Evolutionary conservation across 2,113 vertebrate species (phyloP).

Genomic region (Mastomys coucha): DNA sequence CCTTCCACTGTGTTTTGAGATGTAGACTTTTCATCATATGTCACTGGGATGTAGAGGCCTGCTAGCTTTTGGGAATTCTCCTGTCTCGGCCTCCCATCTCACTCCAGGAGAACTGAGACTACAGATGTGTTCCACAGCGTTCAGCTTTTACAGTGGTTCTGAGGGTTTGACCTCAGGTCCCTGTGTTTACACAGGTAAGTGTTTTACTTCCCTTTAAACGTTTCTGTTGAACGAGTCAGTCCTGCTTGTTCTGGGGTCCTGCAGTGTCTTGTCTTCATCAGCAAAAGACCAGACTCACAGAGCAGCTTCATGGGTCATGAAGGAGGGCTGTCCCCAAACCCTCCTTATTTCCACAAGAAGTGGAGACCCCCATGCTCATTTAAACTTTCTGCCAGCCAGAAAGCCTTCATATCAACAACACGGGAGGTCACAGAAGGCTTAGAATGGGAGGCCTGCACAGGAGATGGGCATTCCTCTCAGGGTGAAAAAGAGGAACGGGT

Average conservation of each 20-base stretch:
- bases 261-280: not conserved
- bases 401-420: not conserved
- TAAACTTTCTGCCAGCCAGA: not conserved
- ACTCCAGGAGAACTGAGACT: not conserved
- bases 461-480: not conserved
- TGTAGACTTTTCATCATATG: no score
- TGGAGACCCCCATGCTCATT: not conserved
- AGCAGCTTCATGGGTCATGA: not conserved
- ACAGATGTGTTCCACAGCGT: not conserved
- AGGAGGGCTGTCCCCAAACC: not conserved
- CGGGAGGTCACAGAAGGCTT: not conserved
- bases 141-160: not conserved
- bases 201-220: not conserved
- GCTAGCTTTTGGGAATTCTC: not conserved
- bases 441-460: not conserved
- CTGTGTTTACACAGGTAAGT: not conserved
- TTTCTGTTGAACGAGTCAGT: not conserved
- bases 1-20: not conserved
- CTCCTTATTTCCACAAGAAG: not conserved
- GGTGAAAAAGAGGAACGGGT: not conserved
- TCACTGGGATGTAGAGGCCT: not conserved
- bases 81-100: not conserved
- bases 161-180: not conserved
- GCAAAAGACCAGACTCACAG: not conserved
- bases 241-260: not conserved